Percentiles rank a stretch among this genome's conserved stretches.
These are phyloP conservation scores for Halcyon malimbica DNA, from an alignment of 2,113 vertebrate species.

Conservation along the genomic window DNA sequence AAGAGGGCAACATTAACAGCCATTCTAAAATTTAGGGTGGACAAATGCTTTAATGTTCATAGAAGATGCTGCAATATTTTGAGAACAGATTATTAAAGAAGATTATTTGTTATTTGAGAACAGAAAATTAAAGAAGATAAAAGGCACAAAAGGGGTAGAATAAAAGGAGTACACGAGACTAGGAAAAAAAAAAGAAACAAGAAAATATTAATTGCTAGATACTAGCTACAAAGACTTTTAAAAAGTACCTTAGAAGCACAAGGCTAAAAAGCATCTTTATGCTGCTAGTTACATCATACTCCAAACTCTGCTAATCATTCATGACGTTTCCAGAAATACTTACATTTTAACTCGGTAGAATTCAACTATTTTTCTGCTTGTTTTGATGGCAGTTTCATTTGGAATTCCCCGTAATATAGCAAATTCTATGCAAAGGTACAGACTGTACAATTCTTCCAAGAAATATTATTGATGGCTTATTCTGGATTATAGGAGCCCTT, in stretches of 20 bases:
- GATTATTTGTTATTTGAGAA: too few species aligned
- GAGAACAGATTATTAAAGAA: not conserved
- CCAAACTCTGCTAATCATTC: not conserved
- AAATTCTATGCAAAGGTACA: not conserved
- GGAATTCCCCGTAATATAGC: not conserved
- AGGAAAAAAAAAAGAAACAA: fast-evolving
- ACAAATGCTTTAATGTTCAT: not conserved
- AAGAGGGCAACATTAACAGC: constrained; percentile 42
- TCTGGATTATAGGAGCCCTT: not conserved
- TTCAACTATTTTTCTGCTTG: not conserved
- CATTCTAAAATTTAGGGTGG: not conserved
- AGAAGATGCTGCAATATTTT: not conserved
- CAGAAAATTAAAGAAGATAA: not conserved
- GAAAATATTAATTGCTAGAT: not conserved
- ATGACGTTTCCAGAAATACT: not conserved
- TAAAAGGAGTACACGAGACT: not conserved
- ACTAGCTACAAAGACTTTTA: not conserved
- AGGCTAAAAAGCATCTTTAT: not conserved
- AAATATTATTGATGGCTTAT: not conserved
- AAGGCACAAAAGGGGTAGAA: not conserved
- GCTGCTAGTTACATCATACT: not conserved
- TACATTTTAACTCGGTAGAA: not conserved
- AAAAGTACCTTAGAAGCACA: not conserved
- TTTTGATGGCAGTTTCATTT: not conserved
- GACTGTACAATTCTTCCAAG: not conserved